Conservation (phyloP, 2,113 vertebrate species). For the Neotoma lepida region DNA sequence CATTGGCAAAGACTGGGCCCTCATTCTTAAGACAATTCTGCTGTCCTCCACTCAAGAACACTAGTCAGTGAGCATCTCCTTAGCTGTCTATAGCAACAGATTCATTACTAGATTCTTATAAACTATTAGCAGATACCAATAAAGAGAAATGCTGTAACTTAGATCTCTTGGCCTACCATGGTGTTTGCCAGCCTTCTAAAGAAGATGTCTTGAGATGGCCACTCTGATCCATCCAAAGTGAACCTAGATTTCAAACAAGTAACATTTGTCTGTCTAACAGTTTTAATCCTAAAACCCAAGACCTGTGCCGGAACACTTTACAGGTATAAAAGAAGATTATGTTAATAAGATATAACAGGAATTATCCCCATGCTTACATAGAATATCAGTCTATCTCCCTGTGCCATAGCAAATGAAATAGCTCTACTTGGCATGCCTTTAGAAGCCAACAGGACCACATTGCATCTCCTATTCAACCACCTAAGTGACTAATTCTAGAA, state of each 20-base stretch:
- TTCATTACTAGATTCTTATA: not conserved
- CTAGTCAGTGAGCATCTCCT: not conserved
- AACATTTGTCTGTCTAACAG: not conserved
- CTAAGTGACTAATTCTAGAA: not conserved
- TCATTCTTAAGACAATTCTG: not conserved
- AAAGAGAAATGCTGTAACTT: not conserved
- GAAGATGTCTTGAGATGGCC: not conserved
- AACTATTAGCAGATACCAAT: not conserved
- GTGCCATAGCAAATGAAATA: not conserved
- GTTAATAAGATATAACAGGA: not conserved
- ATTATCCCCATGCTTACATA: not conserved
- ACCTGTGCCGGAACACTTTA: not conserved
- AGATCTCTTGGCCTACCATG: not conserved
- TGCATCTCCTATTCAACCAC: not conserved
- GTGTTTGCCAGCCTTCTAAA: not conserved
- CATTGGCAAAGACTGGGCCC: not conserved
- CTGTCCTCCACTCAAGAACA: not conserved
- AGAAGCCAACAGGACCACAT: not conserved
- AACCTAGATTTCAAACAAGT: not conserved
- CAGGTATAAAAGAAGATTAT: not conserved
- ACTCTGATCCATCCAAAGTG: not conserved
- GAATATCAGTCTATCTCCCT: not conserved
- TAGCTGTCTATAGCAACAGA: not conserved
- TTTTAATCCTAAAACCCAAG: not conserved
- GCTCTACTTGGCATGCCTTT: not conserved